Evolutionary conservation across 2,113 vertebrate genomes (phyloP).

Genomic region (Engystomops pustulosus): DNA sequence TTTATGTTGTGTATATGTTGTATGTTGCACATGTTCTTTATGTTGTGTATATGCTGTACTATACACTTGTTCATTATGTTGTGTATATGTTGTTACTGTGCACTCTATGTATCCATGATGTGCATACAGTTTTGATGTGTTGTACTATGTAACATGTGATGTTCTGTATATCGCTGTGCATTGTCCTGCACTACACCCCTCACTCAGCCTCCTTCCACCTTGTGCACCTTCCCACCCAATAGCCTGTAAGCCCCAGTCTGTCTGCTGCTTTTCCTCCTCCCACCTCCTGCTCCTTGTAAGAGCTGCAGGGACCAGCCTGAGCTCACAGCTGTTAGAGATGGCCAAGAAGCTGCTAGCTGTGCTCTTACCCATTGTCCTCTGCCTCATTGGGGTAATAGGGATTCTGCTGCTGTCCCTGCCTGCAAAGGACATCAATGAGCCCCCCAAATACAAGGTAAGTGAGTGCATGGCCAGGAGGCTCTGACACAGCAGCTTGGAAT

Average conservation of each 20-base stretch:
- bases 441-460: slow-evolving; percentile 83
- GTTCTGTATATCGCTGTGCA: not conserved
- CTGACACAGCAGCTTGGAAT: slow-evolving; percentile 13
- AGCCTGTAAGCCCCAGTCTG: no score
- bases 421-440: slow-evolving; percentile 73
- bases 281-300: slow-evolving; percentile 35
- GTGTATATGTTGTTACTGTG: not conserved
- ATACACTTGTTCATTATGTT: no score
- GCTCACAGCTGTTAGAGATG: slow-evolving; percentile 41
- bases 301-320: not conserved
- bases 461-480: slow-evolving; percentile 37
- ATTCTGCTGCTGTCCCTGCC: slow-evolving; percentile 84
- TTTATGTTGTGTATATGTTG: no score
- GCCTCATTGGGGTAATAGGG: slow-evolving; percentile 75
- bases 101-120: not conserved
- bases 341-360: slow-evolving; percentile 63
- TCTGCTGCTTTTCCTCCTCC: not conserved
- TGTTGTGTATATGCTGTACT: no score
- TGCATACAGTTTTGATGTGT: not conserved
- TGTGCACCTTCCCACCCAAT: slow-evolving; percentile 46
- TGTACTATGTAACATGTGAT: no score
- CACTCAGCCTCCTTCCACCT: not conserved
- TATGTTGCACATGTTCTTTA: no score
- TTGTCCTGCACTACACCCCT: not conserved
- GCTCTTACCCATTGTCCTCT: slow-evolving; percentile 69